These are phyloP conservation scores for Steinernema scapterisci DNA, from an alignment of 2,888 invertebrate species.

Conservation along the genomic window DNA sequence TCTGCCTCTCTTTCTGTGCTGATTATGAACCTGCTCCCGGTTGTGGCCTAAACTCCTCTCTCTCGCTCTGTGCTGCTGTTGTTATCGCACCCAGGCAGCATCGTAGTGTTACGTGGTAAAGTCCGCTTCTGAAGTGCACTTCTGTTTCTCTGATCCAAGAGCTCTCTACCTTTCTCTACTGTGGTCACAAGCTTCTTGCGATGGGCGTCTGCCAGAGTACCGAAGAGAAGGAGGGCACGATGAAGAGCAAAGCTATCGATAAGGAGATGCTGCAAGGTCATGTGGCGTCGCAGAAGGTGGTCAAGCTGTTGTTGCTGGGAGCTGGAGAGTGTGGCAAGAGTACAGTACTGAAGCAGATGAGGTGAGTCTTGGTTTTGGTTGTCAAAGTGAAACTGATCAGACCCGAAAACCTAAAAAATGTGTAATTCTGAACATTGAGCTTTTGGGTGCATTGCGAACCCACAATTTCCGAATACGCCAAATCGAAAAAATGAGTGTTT, in stretches of 20 bases:
- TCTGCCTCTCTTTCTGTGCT: conserved; percentile 35
- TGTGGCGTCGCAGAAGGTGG: conserved; percentile 47
- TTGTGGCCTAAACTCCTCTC: too few species aligned
- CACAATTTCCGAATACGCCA: too few species aligned
- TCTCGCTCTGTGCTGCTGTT: too few species aligned
- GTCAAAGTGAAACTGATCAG: neutral
- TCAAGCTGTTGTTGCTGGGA: conserved; percentile 51
- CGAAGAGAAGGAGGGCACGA: conserved; percentile 62
- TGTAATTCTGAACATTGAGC: neutral
- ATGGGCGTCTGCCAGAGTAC: conserved; percentile 66
- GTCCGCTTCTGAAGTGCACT: too few species aligned
- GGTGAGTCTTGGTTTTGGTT: conserved; percentile 39
- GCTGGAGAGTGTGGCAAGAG: conserved; percentile 65
- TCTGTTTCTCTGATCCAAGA: too few species aligned
- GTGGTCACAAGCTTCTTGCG: too few species aligned
- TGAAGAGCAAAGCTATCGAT: conserved; percentile 65
- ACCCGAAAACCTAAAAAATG: neutral
- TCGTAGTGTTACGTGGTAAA: too few species aligned
- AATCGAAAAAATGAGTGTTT: too few species aligned
- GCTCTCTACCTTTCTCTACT: too few species aligned
- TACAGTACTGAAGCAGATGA: conserved; percentile 65
- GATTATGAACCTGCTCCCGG: too few species aligned
- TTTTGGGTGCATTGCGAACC: too few species aligned
- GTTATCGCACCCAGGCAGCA: too few species aligned
- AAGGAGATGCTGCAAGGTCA: conserved; percentile 62